These are phyloP conservation scores for Ametastegia equiseti DNA, from an alignment of 2,888 invertebrate genomes.

Conservation along the genomic window DNA sequence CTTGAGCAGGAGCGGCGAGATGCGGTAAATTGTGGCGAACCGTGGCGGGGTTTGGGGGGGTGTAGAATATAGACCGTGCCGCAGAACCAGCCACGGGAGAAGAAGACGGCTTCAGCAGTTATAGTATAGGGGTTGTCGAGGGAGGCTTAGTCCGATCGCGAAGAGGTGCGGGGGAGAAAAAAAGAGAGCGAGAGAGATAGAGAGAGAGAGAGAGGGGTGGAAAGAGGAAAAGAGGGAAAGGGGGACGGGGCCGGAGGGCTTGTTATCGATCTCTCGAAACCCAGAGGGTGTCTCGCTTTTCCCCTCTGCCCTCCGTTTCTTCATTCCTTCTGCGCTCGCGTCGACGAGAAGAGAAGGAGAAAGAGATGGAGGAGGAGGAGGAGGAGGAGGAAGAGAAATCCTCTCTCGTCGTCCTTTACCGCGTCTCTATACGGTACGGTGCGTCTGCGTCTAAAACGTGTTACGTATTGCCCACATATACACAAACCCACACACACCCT, in stretches of 20 bases:
- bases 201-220: not conserved
- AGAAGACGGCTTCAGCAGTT: constrained; percentile 22
- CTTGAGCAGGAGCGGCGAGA: not conserved
- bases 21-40: constrained; percentile 25
- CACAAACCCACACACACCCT: too few relatives aligned
- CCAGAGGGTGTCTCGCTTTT: constrained; percentile 33
- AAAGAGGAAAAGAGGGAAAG: not conserved
- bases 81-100: constrained; percentile 23
- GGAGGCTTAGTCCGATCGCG: constrained; percentile 37
- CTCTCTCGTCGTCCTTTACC: constrained; percentile 23
- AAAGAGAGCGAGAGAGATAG: not conserved
- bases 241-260: constrained; percentile 6
- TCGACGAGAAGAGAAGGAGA: not conserved
- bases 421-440: not conserved
- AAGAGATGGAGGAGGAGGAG: too few relatives aligned
- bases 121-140: constrained; percentile 26
- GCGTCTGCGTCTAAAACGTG: constrained; percentile 33
- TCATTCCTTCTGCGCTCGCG: constrained; percentile 27
- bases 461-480: not conserved
- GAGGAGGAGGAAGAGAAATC: not conserved
- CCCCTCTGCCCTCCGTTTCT: constrained; percentile 4
- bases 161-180: not conserved
- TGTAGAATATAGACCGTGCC: constrained; percentile 18
- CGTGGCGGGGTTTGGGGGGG: not conserved
- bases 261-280: constrained; percentile 44